phyloP scores from a whole-genome alignment of 1,140 invertebrate genomes.

The Venturia canescens region DNA sequence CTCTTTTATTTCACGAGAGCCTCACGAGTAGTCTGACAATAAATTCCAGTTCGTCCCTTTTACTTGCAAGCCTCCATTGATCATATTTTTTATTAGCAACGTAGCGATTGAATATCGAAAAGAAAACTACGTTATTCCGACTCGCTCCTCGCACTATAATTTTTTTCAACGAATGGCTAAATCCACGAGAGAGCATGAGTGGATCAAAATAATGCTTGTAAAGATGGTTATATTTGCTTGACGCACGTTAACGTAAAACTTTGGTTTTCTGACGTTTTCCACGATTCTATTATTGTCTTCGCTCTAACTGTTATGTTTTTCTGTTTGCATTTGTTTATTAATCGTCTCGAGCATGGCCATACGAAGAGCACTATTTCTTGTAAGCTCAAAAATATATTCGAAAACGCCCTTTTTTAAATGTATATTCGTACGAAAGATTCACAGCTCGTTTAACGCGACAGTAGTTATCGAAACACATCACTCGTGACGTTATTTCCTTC shows the following conservation, averaged over 20 bases:
- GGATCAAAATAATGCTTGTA: neutral
- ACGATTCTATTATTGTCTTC: neutral
- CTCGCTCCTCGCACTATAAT: too few species aligned
- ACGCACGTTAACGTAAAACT: slow-evolving; percentile 3
- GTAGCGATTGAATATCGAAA: too few species aligned
- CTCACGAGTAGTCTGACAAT: too few species aligned
- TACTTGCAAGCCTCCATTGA: too few species aligned
- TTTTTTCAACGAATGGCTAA: too few species aligned
- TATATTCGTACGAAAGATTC: slow-evolving; percentile 15
- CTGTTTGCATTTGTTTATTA: neutral
- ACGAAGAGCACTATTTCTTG: neutral
- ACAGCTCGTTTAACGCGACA: slow-evolving; percentile 27
- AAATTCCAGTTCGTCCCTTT: too few species aligned
- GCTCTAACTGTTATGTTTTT: neutral
- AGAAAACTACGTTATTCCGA: too few species aligned
- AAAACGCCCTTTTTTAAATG: neutral
- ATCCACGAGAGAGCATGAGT: slow-evolving; percentile 25
- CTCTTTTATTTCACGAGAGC: too few species aligned
- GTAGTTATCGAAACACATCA: slow-evolving; percentile 23
- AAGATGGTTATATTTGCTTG: neutral
- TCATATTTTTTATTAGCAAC: too few species aligned
- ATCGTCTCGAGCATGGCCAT: slow-evolving; percentile 1
- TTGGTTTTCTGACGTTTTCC: neutral
- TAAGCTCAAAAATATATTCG: neutral
- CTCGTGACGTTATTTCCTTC: slow-evolving; percentile 34